These are phyloP conservation scores for Rallus crepitans DNA, from an alignment of 2,797 vertebrate species.

Conservation along the genomic window DNA sequence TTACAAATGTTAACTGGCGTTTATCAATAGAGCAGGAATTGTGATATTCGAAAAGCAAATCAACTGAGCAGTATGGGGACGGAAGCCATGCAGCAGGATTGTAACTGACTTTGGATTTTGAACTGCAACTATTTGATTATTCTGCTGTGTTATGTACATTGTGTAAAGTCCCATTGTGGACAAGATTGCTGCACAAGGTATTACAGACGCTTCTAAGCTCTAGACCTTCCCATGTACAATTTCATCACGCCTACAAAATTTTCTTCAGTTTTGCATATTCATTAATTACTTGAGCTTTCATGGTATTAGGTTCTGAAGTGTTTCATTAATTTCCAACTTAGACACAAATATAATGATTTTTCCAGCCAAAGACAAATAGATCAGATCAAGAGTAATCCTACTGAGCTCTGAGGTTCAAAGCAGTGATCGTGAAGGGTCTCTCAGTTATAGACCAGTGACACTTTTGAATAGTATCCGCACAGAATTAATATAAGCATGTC, in stretches of 20 bases:
- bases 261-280: background rate
- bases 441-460: constrained; percentile 54
- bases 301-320: background rate
- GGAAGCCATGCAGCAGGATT: background rate
- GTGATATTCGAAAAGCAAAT: background rate
- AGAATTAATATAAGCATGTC: constrained; percentile 74
- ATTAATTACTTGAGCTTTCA: background rate
- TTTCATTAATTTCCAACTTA: constrained; percentile 38
- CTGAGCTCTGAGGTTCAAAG: constrained; percentile 53
- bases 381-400: constrained; percentile 8
- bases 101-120: background rate
- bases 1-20: background rate
- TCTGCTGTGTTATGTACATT: background rate
- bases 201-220: background rate
- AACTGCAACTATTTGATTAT: background rate
- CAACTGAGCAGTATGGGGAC: background rate
- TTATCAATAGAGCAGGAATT: background rate
- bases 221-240: background rate
- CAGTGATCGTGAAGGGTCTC: constrained; percentile 44
- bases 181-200: background rate
- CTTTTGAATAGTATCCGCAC: constrained; percentile 65
- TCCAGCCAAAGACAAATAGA: constrained; percentile 41
- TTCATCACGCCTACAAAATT: background rate
- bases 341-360: constrained; percentile 30
- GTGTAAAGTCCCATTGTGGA: background rate